Evolutionary conservation across 2,113 vertebrate genomes (phyloP).

Genomic region (Halichoeres trimaculatus): DNA sequence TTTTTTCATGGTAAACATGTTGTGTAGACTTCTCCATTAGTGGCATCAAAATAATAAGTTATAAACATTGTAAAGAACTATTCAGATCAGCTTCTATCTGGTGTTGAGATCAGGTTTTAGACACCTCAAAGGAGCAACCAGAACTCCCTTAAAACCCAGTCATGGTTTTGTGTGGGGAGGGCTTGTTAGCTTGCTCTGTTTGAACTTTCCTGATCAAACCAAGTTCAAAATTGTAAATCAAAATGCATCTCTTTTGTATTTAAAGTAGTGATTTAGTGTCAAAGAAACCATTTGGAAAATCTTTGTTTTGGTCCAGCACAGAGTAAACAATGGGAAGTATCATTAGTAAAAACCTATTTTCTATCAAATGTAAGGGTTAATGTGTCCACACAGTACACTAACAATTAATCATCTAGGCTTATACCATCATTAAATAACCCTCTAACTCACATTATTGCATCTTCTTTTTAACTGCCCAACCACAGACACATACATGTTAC

Average conservation of each 20-base stretch:
- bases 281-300: conserved; percentile 22
- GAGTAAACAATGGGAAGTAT: conserved; percentile 15
- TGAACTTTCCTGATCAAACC: neutral
- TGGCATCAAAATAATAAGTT: neutral
- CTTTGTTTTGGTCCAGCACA: conserved; percentile 60
- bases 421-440: neutral
- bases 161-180: neutral
- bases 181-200: neutral
- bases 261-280: neutral
- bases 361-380: too few species aligned
- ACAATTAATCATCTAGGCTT: neutral
- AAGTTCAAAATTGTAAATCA: neutral
- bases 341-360: conserved; percentile 10
- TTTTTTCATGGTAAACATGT: neutral
- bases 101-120: neutral
- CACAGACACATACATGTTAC: neutral
- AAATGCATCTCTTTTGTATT: neutral
- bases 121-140: neutral
- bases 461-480: neutral
- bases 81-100: neutral
- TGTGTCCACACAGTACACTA: too few species aligned
- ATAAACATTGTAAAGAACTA: neutral
- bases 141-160: neutral
- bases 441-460: conserved; percentile 1
- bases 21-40: neutral